Conservation (phyloP, 2,888 invertebrate genomes). For the Microctonus aethiopoides region DNA sequence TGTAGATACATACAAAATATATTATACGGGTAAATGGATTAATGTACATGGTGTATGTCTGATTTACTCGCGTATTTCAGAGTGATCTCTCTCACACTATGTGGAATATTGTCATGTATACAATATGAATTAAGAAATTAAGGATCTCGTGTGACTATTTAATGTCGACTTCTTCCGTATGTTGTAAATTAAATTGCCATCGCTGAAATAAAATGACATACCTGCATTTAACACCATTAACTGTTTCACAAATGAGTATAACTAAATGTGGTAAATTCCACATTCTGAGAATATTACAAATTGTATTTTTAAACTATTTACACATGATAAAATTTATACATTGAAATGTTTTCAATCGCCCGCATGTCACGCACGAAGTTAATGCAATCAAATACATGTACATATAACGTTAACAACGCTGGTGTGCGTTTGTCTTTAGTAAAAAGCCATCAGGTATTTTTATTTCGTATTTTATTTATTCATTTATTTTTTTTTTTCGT, state of each 20-base stretch:
- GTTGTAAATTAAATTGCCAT: constrained; percentile 13
- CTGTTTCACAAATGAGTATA: background rate
- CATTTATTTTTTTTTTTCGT: background rate
- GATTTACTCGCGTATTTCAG: background rate
- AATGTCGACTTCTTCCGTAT: background rate
- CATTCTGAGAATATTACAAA: background rate
- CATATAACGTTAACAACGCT: background rate
- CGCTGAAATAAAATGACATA: background rate
- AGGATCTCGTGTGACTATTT: constrained; percentile 6
- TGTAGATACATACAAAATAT: no score
- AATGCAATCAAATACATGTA: background rate
- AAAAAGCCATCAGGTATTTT: constrained; percentile 11
- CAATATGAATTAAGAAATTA: constrained; percentile 5
- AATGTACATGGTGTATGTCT: no score
- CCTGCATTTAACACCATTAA: background rate
- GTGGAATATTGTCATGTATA: background rate
- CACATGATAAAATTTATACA: background rate
- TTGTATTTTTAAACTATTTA: background rate
- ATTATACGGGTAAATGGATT: no score
- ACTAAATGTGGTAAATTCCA: background rate
- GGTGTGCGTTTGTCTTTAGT: constrained; percentile 1
- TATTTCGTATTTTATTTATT: background rate
- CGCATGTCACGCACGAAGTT: background rate
- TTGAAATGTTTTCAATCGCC: background rate
- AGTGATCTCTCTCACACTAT: constrained; percentile 1